A percentile compares a stretch with the other conserved stretches of the same genome.
Conservation (phyloP, 2,113 vertebrate genomes). For the Grantiella picta region DNA sequence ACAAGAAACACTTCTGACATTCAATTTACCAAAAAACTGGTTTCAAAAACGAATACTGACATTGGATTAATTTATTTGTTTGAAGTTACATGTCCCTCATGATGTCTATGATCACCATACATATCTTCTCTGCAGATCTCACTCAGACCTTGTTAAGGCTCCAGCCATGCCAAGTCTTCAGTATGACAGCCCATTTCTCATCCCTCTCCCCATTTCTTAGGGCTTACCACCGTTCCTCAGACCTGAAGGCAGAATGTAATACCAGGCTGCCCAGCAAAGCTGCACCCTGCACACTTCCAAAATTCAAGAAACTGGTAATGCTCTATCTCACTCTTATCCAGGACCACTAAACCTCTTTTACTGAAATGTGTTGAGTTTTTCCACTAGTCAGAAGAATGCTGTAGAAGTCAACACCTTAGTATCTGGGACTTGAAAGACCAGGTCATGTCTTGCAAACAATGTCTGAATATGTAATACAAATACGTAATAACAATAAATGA, state of each 20-base stretch:
- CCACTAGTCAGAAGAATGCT: neutral
- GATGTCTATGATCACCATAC: neutral
- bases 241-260: fast-evolving
- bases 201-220: neutral
- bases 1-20: neutral
- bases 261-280: neutral
- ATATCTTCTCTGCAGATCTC: neutral
- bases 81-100: neutral
- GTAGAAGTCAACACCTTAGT: neutral
- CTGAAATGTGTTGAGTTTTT: neutral
- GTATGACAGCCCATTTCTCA: neutral
- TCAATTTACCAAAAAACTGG: neutral
- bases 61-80: neutral
- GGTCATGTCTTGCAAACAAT: neutral
- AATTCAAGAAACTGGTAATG: neutral
- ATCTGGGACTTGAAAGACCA: neutral
- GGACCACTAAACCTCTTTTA: neutral
- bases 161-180: neutral
- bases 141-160: neutral
- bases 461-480: neutral
- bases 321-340: neutral
- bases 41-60: neutral
- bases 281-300: fast-evolving
- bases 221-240: neutral
- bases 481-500: neutral